phyloP scores from a whole-genome alignment of 2,113 vertebrate species.

The Takifugu bimaculatus region DNA sequence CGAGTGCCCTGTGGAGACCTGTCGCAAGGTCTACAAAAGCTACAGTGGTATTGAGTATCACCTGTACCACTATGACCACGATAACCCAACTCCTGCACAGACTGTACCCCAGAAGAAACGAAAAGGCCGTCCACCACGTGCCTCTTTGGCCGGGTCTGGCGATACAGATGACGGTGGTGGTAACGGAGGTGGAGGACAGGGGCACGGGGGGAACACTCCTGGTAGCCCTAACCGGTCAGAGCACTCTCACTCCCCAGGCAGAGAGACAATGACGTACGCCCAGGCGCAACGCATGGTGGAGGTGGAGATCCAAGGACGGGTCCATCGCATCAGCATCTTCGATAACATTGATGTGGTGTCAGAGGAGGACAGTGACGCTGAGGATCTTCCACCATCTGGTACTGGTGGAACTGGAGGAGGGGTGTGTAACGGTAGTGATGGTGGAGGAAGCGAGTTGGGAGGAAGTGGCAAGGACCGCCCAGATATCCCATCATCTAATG shows the following conservation, averaged over 20 bases:
- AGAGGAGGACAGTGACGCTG: conserved; percentile 88
- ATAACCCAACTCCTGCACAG: conserved; percentile 88
- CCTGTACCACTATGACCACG: conserved; percentile 97
- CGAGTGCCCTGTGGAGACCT: conserved; percentile 93
- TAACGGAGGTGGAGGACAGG: conserved; percentile 65
- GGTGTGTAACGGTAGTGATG: conserved; percentile 71
- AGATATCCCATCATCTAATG: conserved; percentile 79
- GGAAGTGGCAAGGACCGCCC: conserved; percentile 87
- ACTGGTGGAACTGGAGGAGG: conserved; percentile 51
- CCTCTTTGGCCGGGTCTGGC: conserved; percentile 55
- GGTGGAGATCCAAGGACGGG: conserved; percentile 90
- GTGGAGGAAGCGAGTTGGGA: conserved; percentile 72
- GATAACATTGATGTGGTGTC: conserved; percentile 96
- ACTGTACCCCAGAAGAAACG: conserved; percentile 88
- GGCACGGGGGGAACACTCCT: conserved; percentile 71
- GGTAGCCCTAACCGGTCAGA: conserved; percentile 87
- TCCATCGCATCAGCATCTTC: conserved; percentile 97
- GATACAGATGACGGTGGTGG: conserved; percentile 70
- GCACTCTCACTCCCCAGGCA: conserved; percentile 85
- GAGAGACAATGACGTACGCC: conserved; percentile 96
- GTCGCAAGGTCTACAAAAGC: conserved; percentile 97
- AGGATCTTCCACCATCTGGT: conserved; percentile 76
- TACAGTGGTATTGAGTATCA: conserved; percentile 99
- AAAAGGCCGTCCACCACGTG: conserved; percentile 90
- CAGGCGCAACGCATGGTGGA: conserved; percentile 98